Percentiles rank a stretch among this genome's conserved stretches.
Conservation (phyloP, 2,113 vertebrate species). For the Oplegnathus fasciatus region DNA sequence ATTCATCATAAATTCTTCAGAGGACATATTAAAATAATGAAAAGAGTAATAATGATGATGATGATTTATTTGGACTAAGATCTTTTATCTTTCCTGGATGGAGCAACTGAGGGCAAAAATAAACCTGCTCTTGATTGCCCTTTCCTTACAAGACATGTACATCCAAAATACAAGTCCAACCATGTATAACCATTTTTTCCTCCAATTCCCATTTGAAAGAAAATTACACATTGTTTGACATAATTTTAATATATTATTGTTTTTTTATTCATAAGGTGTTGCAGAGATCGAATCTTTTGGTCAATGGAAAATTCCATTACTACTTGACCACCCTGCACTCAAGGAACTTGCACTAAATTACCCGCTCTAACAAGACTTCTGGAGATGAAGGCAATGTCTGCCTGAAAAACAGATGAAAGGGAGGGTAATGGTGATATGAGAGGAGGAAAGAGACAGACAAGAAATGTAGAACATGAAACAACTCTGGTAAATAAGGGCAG, state of each 20-base stretch:
- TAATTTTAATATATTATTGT: too few species aligned
- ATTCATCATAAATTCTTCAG: neutral
- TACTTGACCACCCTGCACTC: conserved; percentile 22
- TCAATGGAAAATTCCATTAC: conserved; percentile 5
- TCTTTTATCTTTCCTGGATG: neutral
- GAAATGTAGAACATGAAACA: conserved; percentile 62
- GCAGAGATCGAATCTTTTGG: conserved; percentile 18
- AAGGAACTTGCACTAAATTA: conserved; percentile 39
- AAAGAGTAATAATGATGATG: neutral
- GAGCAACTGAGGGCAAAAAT: neutral
- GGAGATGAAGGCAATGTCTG: conserved; percentile 52
- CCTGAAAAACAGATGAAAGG: conserved; percentile 70
- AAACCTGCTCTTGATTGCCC: neutral
- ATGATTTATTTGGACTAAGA: conserved; percentile 1
- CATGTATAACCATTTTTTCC: neutral
- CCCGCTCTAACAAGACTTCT: conserved; percentile 20
- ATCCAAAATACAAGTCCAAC: neutral
- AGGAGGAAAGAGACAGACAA: conserved; percentile 38
- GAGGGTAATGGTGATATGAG: conserved; percentile 55
- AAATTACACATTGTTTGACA: too few species aligned
- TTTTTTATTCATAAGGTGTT: neutral
- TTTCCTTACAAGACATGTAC: neutral
- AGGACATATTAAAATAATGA: neutral
- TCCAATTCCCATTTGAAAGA: too few species aligned
- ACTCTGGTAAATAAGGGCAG: conserved; percentile 53